Conservation (phyloP, 2,888 invertebrate species). For the Zaprionus lineosus region DNA sequence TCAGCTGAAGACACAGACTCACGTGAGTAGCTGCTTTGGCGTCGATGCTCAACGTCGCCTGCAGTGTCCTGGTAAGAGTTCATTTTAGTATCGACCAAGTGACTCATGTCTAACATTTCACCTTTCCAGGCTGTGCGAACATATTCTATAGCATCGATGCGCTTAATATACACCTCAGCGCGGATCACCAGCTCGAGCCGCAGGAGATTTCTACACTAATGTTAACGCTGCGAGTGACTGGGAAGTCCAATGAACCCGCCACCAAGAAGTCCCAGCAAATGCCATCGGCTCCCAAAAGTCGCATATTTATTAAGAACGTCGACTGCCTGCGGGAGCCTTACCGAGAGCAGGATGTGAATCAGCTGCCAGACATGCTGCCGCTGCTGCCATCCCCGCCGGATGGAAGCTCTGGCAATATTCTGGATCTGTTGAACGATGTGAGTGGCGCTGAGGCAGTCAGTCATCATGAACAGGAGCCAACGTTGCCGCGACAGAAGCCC, state of each 20-base stretch:
- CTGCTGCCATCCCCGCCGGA: slow-evolving; percentile 33
- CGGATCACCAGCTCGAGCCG: slow-evolving; percentile 87
- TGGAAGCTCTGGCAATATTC: slow-evolving; percentile 37
- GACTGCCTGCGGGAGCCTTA: slow-evolving; percentile 80
- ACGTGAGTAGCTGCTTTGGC: slow-evolving; percentile 48
- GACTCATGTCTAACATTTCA: neutral
- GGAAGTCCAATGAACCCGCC: slow-evolving; percentile 14
- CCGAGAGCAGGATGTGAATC: slow-evolving; percentile 46
- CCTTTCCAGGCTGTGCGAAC: slow-evolving; percentile 84
- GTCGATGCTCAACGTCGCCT: slow-evolving; percentile 82
- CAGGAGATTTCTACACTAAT: slow-evolving; percentile 46
- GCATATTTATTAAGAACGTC: slow-evolving; percentile 82
- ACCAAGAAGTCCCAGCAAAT: slow-evolving; percentile 14
- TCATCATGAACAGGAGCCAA: slow-evolving; percentile 11
- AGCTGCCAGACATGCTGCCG: slow-evolving; percentile 40
- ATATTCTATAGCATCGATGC: slow-evolving; percentile 86
- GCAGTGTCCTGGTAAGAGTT: slow-evolving; percentile 85
- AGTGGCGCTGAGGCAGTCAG: slow-evolving; percentile 6
- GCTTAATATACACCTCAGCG: slow-evolving; percentile 86
- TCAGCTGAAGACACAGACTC: slow-evolving; percentile 49
- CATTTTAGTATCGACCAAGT: neutral
- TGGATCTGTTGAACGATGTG: slow-evolving; percentile 52
- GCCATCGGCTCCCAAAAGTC: slow-evolving; percentile 64
- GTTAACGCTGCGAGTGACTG: slow-evolving; percentile 9
- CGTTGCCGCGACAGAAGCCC: slow-evolving; percentile 8